phyloP scores from a whole-genome alignment of 2,797 vertebrate species.

The Pachyuromys duprasi region DNA sequence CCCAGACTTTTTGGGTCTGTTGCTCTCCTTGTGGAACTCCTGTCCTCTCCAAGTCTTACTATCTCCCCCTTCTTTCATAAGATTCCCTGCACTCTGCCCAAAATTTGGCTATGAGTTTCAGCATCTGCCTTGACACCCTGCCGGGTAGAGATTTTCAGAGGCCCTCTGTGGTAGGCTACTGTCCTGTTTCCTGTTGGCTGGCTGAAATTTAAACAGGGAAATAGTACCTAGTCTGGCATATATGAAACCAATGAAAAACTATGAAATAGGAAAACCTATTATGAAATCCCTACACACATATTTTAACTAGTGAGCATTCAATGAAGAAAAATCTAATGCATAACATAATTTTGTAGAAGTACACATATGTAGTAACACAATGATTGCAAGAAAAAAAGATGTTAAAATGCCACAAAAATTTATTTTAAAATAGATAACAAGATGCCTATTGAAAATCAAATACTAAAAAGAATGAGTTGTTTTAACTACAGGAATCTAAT shows the following conservation, averaged over 20 bases:
- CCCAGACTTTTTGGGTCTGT: too few relatives aligned
- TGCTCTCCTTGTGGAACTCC: too few relatives aligned
- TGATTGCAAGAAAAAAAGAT: neutral
- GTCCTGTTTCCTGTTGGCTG: neutral
- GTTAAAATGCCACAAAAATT: neutral
- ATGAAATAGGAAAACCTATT: neutral
- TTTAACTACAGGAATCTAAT: neutral
- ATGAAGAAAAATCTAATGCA: neutral
- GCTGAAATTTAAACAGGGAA: neutral
- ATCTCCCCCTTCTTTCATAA: too few relatives aligned
- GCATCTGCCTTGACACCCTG: too few relatives aligned
- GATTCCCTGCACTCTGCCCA: too few relatives aligned
- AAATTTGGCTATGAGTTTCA: too few relatives aligned
- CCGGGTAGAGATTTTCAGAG: too few relatives aligned
- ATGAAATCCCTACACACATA: neutral
- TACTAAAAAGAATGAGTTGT: neutral
- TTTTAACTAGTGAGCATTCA: slow-evolving; percentile 1
- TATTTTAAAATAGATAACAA: neutral
- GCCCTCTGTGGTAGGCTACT: too few relatives aligned
- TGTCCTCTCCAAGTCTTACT: too few relatives aligned
- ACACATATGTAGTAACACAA: neutral
- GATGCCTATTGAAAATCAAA: neutral
- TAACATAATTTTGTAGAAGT: neutral
- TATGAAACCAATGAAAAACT: neutral
- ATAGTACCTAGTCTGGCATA: neutral